Percentiles rank a stretch among this genome's conserved stretches.
Conservation (phyloP, 2,888 invertebrate species). For the Agonopterix heracliana region DNA sequence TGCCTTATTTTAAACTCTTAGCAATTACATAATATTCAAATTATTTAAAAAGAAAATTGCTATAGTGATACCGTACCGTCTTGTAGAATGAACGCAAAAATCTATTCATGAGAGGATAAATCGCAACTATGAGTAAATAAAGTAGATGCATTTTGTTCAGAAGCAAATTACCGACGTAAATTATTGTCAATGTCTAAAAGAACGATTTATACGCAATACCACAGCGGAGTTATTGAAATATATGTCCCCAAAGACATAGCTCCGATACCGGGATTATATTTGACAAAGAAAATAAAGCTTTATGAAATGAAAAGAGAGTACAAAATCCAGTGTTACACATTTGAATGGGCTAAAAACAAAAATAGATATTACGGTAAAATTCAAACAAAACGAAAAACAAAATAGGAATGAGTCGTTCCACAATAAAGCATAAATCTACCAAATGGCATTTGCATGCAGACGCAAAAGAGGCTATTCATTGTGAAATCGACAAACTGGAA, state of each 20-base stretch:
- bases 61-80: too few relatives aligned
- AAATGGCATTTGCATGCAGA: constrained; percentile 58
- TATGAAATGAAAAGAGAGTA: constrained; percentile 30
- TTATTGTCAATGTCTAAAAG: constrained; percentile 64
- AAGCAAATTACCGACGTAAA: constrained; percentile 56
- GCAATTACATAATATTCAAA: too few relatives aligned
- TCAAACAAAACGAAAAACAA: constrained; percentile 57
- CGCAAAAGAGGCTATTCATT: constrained; percentile 26
- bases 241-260: constrained; percentile 65
- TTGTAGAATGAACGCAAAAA: not conserved
- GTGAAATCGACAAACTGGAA: constrained; percentile 29
- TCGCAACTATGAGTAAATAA: constrained; percentile 23
- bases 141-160: constrained; percentile 27
- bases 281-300: constrained; percentile 34
- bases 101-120: constrained; percentile 13
- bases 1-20: too few relatives aligned
- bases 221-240: constrained; percentile 67
- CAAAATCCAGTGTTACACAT: constrained; percentile 24
- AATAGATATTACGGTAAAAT: constrained; percentile 53
- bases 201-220: constrained; percentile 63
- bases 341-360: constrained; percentile 45
- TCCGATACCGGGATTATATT: constrained; percentile 29
- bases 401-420: constrained; percentile 59
- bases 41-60: too few relatives aligned
- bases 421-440: constrained; percentile 58